Conservation (phyloP, 2,113 vertebrate species). For the Marmota monax region DNA sequence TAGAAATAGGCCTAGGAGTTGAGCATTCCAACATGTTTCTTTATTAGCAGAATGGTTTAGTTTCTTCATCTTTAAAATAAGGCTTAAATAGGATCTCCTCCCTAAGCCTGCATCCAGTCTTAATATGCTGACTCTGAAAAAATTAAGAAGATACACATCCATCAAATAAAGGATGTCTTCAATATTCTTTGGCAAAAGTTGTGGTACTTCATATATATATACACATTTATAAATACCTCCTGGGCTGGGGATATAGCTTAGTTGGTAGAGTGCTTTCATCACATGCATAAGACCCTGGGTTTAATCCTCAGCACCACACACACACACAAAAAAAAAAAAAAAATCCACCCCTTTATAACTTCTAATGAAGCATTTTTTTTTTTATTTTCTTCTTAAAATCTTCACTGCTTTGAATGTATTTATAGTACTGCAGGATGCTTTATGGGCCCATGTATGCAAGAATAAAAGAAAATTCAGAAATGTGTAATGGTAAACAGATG, state of each 20-base stretch:
- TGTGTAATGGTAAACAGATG: background rate
- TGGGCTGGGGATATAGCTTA: too few relatives aligned
- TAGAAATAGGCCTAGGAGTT: background rate
- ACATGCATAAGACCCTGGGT: too few relatives aligned
- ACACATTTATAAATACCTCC: too few relatives aligned
- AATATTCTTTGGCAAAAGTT: slow-evolving; percentile 16
- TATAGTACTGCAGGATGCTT: background rate
- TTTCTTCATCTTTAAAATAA: slow-evolving; percentile 44
- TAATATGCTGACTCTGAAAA: slow-evolving; percentile 28
- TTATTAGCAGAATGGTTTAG: background rate
- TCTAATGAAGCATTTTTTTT: background rate
- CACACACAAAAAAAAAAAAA: accelerated
- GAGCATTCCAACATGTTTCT: background rate
- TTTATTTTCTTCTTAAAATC: background rate
- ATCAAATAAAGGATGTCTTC: background rate
- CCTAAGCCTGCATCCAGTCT: background rate
- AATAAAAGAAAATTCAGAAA: slow-evolving; percentile 43
- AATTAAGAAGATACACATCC: background rate
- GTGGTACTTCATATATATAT: background rate
- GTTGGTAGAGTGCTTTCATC: too few relatives aligned
- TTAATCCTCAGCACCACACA: too few relatives aligned
- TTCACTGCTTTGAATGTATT: background rate
- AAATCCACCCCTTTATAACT: background rate
- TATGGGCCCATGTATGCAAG: background rate
- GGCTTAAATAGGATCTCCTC: background rate